Conservation (phyloP, 1,140 invertebrate genomes). For the Acromyrmex heyeri region DNA sequence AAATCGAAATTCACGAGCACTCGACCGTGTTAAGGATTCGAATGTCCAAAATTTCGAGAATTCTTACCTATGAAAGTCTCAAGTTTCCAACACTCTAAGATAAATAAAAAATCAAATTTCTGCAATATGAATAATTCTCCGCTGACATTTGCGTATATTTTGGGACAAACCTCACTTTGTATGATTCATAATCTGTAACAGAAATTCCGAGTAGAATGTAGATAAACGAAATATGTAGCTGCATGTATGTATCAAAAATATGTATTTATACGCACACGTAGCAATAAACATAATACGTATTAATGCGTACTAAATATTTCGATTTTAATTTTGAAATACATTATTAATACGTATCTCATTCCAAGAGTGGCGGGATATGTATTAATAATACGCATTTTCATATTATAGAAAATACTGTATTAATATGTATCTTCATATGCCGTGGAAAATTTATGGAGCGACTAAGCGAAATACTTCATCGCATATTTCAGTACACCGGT, state of each 20-base stretch:
- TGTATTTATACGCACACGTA: background rate
- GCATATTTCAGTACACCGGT: background rate
- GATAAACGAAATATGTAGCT: background rate
- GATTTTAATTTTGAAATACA: slow-evolving; percentile 7
- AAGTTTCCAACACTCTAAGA: background rate
- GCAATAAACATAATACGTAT: background rate
- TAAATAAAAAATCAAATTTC: background rate
- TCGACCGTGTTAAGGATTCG: background rate
- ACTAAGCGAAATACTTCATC: slow-evolving; percentile 21
- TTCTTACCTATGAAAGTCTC: background rate
- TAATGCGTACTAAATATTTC: background rate
- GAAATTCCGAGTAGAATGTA: background rate
- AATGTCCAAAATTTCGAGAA: background rate
- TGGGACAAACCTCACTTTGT: background rate
- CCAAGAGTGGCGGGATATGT: background rate
- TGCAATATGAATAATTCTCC: background rate
- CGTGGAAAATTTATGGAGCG: slow-evolving; percentile 1
- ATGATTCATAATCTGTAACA: background rate
- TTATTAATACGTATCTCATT: slow-evolving; percentile 13
- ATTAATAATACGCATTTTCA: slow-evolving; percentile 17
- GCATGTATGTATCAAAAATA: background rate
- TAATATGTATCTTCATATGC: slow-evolving; percentile 5
- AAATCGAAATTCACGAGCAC: background rate
- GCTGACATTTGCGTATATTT: background rate
- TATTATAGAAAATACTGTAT: background rate